Conservation (phyloP, 2,888 invertebrate species). For the Ophonus ardosiacus region DNA sequence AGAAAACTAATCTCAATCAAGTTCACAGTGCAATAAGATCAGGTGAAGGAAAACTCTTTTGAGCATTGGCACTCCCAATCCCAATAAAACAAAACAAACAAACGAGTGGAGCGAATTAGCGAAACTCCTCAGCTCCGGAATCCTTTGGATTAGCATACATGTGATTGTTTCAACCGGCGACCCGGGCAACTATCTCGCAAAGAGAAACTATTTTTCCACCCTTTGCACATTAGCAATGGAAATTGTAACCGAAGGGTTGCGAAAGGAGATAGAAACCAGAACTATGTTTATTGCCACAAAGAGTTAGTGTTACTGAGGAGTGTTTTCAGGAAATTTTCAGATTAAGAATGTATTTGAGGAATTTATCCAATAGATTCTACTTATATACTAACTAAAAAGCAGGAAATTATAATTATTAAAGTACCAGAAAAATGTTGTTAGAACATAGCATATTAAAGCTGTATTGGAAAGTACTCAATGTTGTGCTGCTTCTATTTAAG, state of each 20-base stretch:
- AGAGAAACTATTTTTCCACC: not conserved
- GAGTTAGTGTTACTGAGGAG: not conserved
- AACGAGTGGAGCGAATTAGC: not conserved
- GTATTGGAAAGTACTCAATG: no score
- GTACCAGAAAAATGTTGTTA: no score
- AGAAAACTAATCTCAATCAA: not conserved
- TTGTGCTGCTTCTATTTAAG: no score
- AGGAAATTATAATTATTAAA: no score
- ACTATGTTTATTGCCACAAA: not conserved
- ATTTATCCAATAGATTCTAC: not conserved
- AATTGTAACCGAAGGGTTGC: not conserved
- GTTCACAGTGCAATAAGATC: not conserved
- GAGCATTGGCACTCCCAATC: not conserved
- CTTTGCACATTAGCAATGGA: not conserved
- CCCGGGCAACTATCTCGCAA: not conserved
- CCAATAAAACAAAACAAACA: not conserved
- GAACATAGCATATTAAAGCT: no score
- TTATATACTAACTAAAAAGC: no score
- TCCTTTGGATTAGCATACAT: not conserved
- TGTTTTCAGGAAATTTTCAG: not conserved
- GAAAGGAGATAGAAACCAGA: not conserved
- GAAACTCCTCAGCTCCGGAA: not conserved
- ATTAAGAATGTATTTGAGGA: not conserved
- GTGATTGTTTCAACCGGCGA: slow-evolving; percentile 2
- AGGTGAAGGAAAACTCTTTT: not conserved